Evolutionary conservation across 2,888 invertebrate species (phyloP).

Genomic region (Penaeus monodon): DNA sequence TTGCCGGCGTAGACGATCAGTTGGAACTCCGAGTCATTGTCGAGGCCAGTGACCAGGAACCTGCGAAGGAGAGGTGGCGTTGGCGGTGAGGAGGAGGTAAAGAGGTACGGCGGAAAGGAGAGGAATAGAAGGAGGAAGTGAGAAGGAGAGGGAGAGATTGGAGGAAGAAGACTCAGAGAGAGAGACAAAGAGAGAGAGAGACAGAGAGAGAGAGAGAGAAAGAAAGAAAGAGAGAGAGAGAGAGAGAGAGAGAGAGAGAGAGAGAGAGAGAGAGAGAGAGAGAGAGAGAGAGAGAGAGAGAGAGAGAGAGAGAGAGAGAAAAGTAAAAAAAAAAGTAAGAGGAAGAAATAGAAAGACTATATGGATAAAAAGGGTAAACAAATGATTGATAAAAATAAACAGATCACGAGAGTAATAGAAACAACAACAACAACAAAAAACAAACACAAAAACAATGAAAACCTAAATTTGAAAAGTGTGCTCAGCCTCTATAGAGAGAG

Average conservation of each 20-base stretch:
- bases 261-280: neutral
- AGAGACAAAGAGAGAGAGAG: neutral
- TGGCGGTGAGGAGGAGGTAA: neutral
- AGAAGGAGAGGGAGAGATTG: slow-evolving; percentile 4
- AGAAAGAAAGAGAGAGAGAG: neutral
- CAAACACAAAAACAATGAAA: neutral
- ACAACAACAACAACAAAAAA: neutral
- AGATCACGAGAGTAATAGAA: neutral
- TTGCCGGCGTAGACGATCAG: slow-evolving; percentile 68
- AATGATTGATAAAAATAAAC: neutral
- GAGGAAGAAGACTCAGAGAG: neutral
- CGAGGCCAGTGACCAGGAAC: slow-evolving; percentile 66
- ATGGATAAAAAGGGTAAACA: too few relatives aligned
- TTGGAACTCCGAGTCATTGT: slow-evolving; percentile 67
- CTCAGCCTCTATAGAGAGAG: too few relatives aligned
- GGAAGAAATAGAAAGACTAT: neutral
- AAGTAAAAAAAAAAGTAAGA: neutral
- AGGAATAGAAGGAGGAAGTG: neutral
- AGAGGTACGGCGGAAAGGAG: neutral
- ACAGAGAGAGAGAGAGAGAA: neutral
- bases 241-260: neutral
- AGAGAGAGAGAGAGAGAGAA: neutral
- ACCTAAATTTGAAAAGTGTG: neutral
- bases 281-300: neutral
- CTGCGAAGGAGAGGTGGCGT: slow-evolving; percentile 21